Percentiles rank a stretch among this genome's conserved stretches.
Evolutionary conservation across 2,797 vertebrate genomes (phyloP).

Genomic region (Argyrosomus regius): DNA sequence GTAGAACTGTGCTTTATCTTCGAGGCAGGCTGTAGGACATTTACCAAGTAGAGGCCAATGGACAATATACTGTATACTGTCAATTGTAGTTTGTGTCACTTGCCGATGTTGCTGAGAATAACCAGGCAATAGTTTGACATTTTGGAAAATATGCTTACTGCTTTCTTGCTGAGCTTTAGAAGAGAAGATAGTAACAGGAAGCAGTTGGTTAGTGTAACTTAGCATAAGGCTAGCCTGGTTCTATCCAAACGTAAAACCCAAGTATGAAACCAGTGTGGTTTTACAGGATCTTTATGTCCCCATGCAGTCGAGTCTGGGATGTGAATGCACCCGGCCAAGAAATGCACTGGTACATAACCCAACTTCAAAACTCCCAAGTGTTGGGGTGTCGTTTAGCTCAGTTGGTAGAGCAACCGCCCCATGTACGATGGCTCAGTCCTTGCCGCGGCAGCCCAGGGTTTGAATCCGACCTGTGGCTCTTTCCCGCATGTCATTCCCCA

Average conservation of each 20-base stretch:
- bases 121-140: not conserved
- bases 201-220: not conserved
- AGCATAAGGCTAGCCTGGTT: not conserved
- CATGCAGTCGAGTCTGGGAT: not conserved
- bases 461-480: too few relatives aligned
- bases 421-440: too few relatives aligned
- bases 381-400: too few relatives aligned
- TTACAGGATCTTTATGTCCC: not conserved
- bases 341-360: not conserved
- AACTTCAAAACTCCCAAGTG: too few relatives aligned
- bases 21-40: constrained; percentile 28
- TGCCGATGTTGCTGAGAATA: not conserved
- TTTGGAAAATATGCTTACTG: not conserved
- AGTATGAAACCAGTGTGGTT: not conserved
- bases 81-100: constrained; percentile 1
- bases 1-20: constrained; percentile 50
- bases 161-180: not conserved
- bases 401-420: too few relatives aligned
- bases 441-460: too few relatives aligned
- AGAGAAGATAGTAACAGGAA: not conserved
- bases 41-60: constrained; percentile 27
- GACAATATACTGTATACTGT: not conserved
- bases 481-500: too few relatives aligned
- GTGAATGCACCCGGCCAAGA: not conserved
- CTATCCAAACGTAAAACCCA: not conserved